Conservation (phyloP, 2,888 invertebrate genomes). For the Drosophila maculinotata region DNA sequence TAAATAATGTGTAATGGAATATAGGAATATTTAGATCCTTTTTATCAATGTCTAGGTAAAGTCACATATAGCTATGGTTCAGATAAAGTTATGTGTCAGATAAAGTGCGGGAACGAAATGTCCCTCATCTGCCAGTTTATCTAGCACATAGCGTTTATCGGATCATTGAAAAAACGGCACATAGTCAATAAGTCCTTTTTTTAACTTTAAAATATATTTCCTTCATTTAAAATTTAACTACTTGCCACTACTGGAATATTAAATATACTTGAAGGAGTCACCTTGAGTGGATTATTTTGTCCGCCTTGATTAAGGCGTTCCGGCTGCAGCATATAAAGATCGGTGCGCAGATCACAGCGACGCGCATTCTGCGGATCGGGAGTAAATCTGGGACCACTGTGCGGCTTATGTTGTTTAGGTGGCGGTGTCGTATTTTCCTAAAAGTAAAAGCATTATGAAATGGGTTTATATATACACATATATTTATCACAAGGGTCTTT, state of each 20-base stretch:
- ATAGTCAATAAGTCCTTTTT: no score
- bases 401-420: slow-evolving; percentile 82
- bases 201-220: no score
- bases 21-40: no score
- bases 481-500: neutral
- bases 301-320: slow-evolving; percentile 91
- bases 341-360: slow-evolving; percentile 94
- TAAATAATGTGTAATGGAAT: no score
- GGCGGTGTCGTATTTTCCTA: slow-evolving; percentile 84
- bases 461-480: neutral
- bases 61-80: no score
- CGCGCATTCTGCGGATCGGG: slow-evolving; percentile 88
- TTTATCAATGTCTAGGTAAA: no score
- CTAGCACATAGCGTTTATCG: no score
- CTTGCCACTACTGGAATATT: neutral
- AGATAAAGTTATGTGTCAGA: no score
- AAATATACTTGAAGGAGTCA: slow-evolving; percentile 30
- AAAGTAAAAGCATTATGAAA: neutral
- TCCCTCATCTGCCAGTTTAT: no score
- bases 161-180: no score
- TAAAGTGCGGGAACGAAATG: no score
- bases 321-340: slow-evolving; percentile 93
- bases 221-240: no score
- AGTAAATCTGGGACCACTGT: slow-evolving; percentile 84
- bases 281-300: slow-evolving; percentile 92